Conservation (phyloP, 2,888 invertebrate species). For the Lamellibrachia columna region DNA sequence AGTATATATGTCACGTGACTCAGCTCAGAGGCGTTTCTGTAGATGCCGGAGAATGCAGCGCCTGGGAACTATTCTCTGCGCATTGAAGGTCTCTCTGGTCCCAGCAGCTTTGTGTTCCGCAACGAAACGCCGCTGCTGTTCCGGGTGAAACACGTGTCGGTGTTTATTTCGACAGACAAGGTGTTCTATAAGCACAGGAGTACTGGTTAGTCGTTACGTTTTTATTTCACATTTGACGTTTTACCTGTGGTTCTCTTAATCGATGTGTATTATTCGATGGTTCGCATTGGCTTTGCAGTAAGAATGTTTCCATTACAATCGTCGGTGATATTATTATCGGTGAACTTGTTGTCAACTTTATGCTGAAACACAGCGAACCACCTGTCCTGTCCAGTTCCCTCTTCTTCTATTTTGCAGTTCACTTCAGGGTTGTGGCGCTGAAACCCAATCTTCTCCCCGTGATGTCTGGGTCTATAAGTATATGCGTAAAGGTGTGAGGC, state of each 20-base stretch:
- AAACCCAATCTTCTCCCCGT: background rate
- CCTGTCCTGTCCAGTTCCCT: background rate
- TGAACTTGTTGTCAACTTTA: background rate
- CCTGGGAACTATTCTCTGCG: slow-evolving; percentile 4
- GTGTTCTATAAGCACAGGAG: slow-evolving; percentile 79
- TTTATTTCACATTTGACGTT: background rate
- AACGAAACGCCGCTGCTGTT: slow-evolving; percentile 88
- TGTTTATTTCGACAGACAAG: slow-evolving; percentile 93
- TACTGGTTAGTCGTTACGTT: background rate
- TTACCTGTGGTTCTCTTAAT: background rate
- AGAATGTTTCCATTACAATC: too few relatives aligned
- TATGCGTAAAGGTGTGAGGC: background rate
- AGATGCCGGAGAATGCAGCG: background rate
- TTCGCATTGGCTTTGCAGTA: too few relatives aligned
- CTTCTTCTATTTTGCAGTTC: background rate
- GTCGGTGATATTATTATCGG: too few relatives aligned
- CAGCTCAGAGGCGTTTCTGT: background rate
- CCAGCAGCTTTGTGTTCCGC: slow-evolving; percentile 73
- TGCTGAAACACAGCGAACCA: too few relatives aligned
- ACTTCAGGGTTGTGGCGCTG: background rate
- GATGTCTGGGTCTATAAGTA: background rate
- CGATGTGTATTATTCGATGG: too few relatives aligned
- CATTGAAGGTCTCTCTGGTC: background rate
- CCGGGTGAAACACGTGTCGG: slow-evolving; percentile 90
- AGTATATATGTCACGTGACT: background rate